Base-by-base conservation (phyloP, 2,113 vertebrate genomes). In the Alces alces region DNA sequence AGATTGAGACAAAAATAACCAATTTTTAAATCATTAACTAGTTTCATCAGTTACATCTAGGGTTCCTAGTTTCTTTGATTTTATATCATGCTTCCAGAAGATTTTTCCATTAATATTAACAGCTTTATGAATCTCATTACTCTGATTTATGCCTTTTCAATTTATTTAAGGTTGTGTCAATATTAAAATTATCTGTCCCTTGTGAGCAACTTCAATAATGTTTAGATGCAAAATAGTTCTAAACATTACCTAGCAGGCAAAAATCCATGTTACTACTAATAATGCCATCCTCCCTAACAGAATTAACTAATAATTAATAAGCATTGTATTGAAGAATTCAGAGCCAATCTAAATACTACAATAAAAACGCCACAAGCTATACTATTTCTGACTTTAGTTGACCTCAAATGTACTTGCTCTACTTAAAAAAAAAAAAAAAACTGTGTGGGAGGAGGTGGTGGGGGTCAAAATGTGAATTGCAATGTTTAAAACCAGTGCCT, bases 151-250 rank as follows among this genome's bases (percentile, higher is more conserved):
- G 98, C 97, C 83, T 98, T 98, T 98, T 98, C 98, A 96, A 97
- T 99, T 98, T 98, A 98, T 98, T 98, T 99, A 98, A 98, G 93
- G 23, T 97, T 98, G 97, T 99, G 97, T 99, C 98, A 98, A 98
- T 99, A 99, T 98, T 96, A 99, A 70, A 98, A 97, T 98, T 98
- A 98, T 98, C 97, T 98, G 93, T 98, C 98, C 98, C 98, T 96
- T 90, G 97, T 92, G 98, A 98, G 52, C 73, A 98, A 96, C 97
- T 98, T 98, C 98, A 96, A 97, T 97, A 97, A 95, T 97, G 96
- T 96, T 98, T 97, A 94, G 95, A 96, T 97, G 95, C 89, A 94
- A 98, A 98, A 97, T 96, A 96, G 96, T 98, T 97, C 96, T 98
- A 97, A 98, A 97, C 92, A 92, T 94, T 98, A 80, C 95, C 85